phyloP scores from a whole-genome alignment of 2,113 vertebrate species.

The Hippocampus abdominalis region DNA sequence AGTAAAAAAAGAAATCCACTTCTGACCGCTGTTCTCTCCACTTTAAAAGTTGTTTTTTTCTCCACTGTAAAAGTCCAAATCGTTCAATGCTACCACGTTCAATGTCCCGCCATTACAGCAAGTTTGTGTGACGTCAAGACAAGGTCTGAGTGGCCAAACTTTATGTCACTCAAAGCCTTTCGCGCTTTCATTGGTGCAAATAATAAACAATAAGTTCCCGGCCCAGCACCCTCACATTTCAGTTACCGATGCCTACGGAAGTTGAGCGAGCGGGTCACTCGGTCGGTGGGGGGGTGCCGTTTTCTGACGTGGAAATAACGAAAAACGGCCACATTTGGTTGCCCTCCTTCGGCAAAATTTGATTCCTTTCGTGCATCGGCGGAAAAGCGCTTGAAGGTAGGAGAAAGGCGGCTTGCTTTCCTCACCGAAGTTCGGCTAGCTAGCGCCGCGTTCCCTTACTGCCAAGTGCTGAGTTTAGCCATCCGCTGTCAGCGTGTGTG shows the following conservation, averaged over 20 bases:
- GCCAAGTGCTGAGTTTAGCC: conserved; percentile 27
- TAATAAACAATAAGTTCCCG: not conserved
- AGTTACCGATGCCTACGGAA: conserved; percentile 33
- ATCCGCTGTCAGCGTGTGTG: not conserved
- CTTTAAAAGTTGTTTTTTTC: too few species aligned
- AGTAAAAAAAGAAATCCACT: too few species aligned
- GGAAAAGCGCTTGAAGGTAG: conserved; percentile 6
- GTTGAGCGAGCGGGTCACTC: not conserved
- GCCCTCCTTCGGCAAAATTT: not conserved
- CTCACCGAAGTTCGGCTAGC: conserved; percentile 32
- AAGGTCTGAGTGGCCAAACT: conserved; percentile 16
- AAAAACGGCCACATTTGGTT: not conserved
- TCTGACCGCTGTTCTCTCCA: too few species aligned
- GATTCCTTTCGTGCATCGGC: conserved; percentile 4
- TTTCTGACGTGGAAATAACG: conserved; percentile 18
- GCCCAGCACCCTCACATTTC: not conserved
- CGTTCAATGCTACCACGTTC: too few species aligned
- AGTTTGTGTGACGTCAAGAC: not conserved
- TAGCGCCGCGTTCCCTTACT: conserved; percentile 35
- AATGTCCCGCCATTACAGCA: not conserved
- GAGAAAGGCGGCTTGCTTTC: not conserved
- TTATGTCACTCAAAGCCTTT: conserved; percentile 23
- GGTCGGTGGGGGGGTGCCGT: conserved; percentile 17
- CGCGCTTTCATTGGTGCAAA: conserved; percentile 38
- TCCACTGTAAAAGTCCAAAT: too few species aligned